Evolutionary conservation across 2,113 vertebrate species (phyloP), one percentile per base, ranked within the genome.

Genomic region (Rhombomys opimus): DNA sequence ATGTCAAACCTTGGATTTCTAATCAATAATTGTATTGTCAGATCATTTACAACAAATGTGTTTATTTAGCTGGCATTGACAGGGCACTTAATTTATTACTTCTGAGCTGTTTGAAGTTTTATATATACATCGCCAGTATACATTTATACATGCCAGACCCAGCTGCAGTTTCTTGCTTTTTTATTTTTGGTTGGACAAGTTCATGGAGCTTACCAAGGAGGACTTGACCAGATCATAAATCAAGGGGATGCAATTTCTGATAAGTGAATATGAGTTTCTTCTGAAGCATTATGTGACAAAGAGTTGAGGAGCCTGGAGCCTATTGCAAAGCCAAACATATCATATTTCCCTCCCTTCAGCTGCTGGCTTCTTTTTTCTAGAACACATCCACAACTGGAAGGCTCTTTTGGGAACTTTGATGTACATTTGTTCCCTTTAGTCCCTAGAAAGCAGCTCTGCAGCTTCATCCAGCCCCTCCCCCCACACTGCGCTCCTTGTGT

Each of bases 21-120:
- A 97, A 98, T 98, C 98, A 96, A 98, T 98, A 97, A 80, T 90
- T 77, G 89, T 84, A 98, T 97, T 98, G 97, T 93, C 88, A 96
- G 93, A 97, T 98, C 92, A 98, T 97, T 96, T 93, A 95, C 72
- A 94, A 84, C 87, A 94, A 98, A 97, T 87, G 73, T 92, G 75
- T 95, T 98, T 96, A 97, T 98, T 97, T 57, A 95, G 94, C 75
- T 95, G 85, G 75, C 97, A 96, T 61, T 87, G 91, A 3, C 95
- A 91, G 41, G 93, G 46, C 85, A 92, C 70, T 93, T 91, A 88
- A 89, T 88, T 63, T 92, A 95, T 98, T 97, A 98, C 93, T 95
- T 94, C 73, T 80, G 85, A 96, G 65, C 54, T 57, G 72, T 95
- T 17, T 88, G 52, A 95, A 96, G 90, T 82, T 7, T 27, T 89